Evolutionary conservation across 2,888 invertebrate species (phyloP).

Genomic region (Asteroscopus sphinx): DNA sequence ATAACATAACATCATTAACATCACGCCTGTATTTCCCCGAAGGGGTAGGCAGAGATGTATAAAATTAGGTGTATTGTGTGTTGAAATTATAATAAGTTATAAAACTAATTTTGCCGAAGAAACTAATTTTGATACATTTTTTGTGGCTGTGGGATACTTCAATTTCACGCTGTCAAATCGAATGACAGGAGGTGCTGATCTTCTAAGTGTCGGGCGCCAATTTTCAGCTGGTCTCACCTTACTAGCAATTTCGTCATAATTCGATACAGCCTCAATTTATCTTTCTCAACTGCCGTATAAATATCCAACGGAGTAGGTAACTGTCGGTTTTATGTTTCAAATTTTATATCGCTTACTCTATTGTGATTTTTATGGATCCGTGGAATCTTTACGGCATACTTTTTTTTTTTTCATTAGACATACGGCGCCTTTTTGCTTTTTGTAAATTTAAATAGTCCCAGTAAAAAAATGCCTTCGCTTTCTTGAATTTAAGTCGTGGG

Average conservation of each 20-base stretch:
- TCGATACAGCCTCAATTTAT: slow-evolving; percentile 68
- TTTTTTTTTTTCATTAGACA: slow-evolving; percentile 23
- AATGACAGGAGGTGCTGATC: slow-evolving; percentile 62
- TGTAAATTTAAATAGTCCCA: too few species aligned
- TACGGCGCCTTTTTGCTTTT: slow-evolving; percentile 4
- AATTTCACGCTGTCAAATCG: slow-evolving; percentile 76
- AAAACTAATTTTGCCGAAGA: slow-evolving; percentile 38
- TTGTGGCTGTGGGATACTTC: slow-evolving; percentile 53
- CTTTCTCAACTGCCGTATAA: slow-evolving; percentile 60
- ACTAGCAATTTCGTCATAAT: slow-evolving; percentile 67
- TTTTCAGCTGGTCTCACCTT: slow-evolving; percentile 64
- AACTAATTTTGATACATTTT: slow-evolving; percentile 53
- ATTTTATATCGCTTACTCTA: slow-evolving; percentile 65
- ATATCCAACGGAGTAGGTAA: slow-evolving; percentile 58
- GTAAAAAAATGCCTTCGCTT: too few species aligned
- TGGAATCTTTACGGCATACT: slow-evolving; percentile 56
- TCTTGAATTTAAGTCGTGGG: too few species aligned
- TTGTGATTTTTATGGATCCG: slow-evolving; percentile 63
- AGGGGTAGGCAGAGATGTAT: too few species aligned
- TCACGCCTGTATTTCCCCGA: too few species aligned
- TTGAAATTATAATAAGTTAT: slow-evolving; percentile 17
- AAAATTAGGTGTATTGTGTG: too few species aligned
- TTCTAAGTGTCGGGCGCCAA: slow-evolving; percentile 61
- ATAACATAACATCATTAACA: too few species aligned
- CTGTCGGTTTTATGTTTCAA: slow-evolving; percentile 67